phyloP scores from a whole-genome alignment of 2,888 invertebrate species.

The Acronicta psi region DNA sequence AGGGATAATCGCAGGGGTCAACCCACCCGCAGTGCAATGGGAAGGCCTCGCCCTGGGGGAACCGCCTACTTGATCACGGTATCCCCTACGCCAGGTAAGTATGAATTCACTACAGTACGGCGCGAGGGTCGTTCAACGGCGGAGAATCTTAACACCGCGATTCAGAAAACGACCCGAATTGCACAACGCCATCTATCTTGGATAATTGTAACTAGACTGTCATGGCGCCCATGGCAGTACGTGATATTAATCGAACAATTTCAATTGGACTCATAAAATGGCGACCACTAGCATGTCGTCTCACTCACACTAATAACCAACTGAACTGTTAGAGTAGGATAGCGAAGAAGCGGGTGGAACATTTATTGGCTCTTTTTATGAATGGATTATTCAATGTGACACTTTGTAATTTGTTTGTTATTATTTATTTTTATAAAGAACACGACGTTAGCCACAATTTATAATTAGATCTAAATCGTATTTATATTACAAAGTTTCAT shows the following conservation, averaged over 20 bases:
- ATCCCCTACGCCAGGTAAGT: conserved; percentile 47
- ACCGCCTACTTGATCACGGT: conserved; percentile 44
- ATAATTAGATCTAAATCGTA: too few relatives aligned
- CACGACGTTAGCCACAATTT: too few relatives aligned
- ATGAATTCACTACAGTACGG: conserved; percentile 11
- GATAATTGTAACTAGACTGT: conserved; percentile 3
- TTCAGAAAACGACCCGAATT: conserved; percentile 18
- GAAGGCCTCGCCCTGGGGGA: conserved; percentile 45
- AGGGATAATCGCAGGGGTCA: conserved; percentile 42
- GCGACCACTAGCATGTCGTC: conserved; percentile 2
- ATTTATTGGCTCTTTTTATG: not conserved
- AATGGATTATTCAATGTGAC: not conserved
- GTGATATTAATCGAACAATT: not conserved
- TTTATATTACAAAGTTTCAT: too few relatives aligned
- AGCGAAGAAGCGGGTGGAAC: not conserved
- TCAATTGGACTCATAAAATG: not conserved
- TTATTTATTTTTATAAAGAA: not conserved
- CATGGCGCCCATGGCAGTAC: not conserved
- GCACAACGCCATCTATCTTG: conserved; percentile 33
- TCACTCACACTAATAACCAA: not conserved
- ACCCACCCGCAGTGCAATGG: conserved; percentile 44
- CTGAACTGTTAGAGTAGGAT: conserved; percentile 4
- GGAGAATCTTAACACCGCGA: conserved; percentile 41
- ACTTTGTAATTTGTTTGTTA: conserved; percentile 10
- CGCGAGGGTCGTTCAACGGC: conserved; percentile 15